A percentile compares a stretch with the other conserved stretches of the same genome.
Evolutionary conservation across 2,888 invertebrate genomes (phyloP).

Genomic region (Amphipoea oculea): DNA sequence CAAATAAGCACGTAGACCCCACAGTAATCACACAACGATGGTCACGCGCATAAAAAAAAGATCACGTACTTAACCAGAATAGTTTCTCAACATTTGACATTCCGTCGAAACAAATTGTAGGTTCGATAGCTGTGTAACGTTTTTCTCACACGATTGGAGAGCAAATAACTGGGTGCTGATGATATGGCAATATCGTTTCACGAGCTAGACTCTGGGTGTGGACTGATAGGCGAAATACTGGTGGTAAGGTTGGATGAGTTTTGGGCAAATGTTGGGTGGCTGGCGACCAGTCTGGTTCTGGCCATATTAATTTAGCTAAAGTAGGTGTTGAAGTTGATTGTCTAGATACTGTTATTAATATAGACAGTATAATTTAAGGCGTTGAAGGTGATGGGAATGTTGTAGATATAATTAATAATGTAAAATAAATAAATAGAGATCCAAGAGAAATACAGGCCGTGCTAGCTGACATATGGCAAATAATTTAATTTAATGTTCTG

Average conservation of each 20-base stretch:
- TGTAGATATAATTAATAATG: not conserved
- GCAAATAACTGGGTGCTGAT: slow-evolving; percentile 89
- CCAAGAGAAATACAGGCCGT: not conserved
- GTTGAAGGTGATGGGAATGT: too few relatives aligned
- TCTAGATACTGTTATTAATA: too few relatives aligned
- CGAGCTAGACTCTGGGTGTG: slow-evolving; percentile 81
- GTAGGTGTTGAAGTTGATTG: not conserved
- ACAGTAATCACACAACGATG: slow-evolving; percentile 70
- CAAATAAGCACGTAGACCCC: slow-evolving; percentile 56
- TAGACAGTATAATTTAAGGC: too few relatives aligned
- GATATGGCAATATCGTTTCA: slow-evolving; percentile 86
- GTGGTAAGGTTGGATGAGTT: slow-evolving; percentile 32
- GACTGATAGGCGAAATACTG: slow-evolving; percentile 72
- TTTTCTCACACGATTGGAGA: slow-evolving; percentile 89
- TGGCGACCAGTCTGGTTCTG: not conserved
- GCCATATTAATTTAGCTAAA: not conserved
- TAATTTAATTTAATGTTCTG: not conserved
- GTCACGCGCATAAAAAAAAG: slow-evolving; percentile 73
- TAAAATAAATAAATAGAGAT: not conserved
- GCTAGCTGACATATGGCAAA: not conserved
- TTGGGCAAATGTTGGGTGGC: slow-evolving; percentile 6
- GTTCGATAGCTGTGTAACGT: slow-evolving; percentile 82
- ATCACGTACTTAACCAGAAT: slow-evolving; percentile 63
- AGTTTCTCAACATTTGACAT: slow-evolving; percentile 88
- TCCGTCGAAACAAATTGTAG: slow-evolving; percentile 83